Evolutionary conservation across 2,113 vertebrate species (phyloP).

Genomic region (Cottus gobio): DNA sequence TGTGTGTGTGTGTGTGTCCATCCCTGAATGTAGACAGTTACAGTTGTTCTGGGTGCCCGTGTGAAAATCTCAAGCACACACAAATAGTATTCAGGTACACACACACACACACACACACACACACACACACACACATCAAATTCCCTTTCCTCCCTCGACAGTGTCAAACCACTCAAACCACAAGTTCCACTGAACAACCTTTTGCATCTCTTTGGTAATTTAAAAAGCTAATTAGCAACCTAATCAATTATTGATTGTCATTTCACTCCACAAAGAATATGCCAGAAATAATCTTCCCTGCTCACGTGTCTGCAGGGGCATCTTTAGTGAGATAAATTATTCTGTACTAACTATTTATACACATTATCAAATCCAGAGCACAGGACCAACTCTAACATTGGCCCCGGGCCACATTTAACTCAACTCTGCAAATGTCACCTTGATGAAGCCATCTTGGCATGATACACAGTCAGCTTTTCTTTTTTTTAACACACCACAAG

Average conservation of each 20-base stretch:
- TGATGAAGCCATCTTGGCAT: conserved; percentile 44
- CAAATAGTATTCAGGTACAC: background rate
- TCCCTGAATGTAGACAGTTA: conserved; percentile 14
- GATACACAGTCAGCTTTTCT: conserved; percentile 20
- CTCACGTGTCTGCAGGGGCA: conserved; percentile 16
- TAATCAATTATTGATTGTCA: conserved; percentile 62
- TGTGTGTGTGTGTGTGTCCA: background rate
- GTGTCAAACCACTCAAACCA: conserved; percentile 14
- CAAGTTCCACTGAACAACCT: conserved; percentile 27
- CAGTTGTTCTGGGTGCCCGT: conserved; percentile 16
- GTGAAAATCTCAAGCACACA: background rate
- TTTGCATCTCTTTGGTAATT: conserved; percentile 39
- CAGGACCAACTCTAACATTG: conserved; percentile 32
- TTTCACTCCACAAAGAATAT: conserved; percentile 47
- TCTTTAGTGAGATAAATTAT: conserved; percentile 68
- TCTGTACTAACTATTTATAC: conserved; percentile 44
- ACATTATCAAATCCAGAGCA: conserved; percentile 53
- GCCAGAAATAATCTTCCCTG: conserved; percentile 33
- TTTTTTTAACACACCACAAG: background rate
- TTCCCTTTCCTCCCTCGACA: conserved; percentile 3
- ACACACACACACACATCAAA: conserved; percentile 6
- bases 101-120: background rate
- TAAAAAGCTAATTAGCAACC: conserved; percentile 48
- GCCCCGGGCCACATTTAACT: conserved; percentile 38
- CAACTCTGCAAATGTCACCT: conserved; percentile 56